Evolutionary conservation across 2,113 vertebrate genomes (phyloP).

Genomic region (Prolemur simus): DNA sequence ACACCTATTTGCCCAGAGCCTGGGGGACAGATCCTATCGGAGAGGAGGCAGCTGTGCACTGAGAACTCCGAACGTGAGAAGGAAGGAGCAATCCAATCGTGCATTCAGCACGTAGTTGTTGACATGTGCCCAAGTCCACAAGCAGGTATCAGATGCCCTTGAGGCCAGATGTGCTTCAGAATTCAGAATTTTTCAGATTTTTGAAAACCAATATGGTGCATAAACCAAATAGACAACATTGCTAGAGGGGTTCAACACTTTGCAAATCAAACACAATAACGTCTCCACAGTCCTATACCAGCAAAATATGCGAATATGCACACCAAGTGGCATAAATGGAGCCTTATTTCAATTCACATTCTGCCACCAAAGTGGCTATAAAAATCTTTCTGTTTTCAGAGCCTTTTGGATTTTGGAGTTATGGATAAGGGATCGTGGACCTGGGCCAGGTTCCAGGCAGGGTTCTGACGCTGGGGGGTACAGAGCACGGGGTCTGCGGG

Average conservation of each 20-base stretch:
- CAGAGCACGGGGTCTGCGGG: background rate
- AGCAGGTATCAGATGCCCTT: background rate
- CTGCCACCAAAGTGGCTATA: background rate
- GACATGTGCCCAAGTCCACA: background rate
- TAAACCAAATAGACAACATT: background rate
- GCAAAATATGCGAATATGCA: background rate
- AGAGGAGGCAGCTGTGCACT: background rate
- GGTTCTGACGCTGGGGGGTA: background rate
- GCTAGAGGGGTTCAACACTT: background rate
- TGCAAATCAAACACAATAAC: background rate
- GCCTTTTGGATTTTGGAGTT: background rate
- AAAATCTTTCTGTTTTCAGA: background rate
- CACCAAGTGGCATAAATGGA: background rate
- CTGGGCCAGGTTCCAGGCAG: background rate
- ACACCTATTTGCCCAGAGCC: background rate
- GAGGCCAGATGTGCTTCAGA: background rate
- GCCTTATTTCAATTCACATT: background rate
- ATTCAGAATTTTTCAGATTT: background rate
- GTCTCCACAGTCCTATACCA: background rate
- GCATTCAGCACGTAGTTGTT: background rate
- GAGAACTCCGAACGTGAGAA: background rate
- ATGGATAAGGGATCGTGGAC: background rate
- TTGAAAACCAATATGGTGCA: background rate
- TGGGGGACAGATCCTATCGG: background rate
- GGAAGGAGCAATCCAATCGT: background rate